These are phyloP conservation scores for Cylindroiulus punctatus DNA, from an alignment of 2,888 invertebrate species.

Conservation along the genomic window DNA sequence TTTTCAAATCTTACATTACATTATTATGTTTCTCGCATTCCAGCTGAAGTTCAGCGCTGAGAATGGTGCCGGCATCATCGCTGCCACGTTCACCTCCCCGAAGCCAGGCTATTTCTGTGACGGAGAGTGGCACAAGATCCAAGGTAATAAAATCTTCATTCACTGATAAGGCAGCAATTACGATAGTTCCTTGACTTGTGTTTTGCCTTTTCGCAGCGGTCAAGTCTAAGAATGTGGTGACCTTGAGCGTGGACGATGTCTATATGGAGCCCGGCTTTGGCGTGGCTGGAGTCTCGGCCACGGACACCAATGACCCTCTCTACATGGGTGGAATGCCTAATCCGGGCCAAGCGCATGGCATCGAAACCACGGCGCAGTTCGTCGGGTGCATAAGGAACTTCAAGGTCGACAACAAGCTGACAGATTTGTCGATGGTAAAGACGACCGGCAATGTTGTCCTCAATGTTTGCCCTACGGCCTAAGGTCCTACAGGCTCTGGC, in stretches of 20 bases:
- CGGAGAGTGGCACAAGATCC: conserved; percentile 91
- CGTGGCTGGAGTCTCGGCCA: conserved; percentile 72
- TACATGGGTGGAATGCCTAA: conserved; percentile 90
- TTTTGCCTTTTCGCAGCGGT: conserved; percentile 71
- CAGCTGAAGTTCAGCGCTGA: conserved; percentile 81
- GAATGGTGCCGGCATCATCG: conserved; percentile 82
- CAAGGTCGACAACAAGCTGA: conserved; percentile 62
- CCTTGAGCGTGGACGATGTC: conserved; percentile 84
- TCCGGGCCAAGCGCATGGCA: conserved; percentile 70
- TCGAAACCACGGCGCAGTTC: conserved; percentile 75
- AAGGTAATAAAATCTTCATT: conserved; percentile 64
- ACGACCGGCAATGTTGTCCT: background rate
- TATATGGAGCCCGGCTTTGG: conserved; percentile 77
- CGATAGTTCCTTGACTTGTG: conserved; percentile 46
- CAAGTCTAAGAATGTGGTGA: conserved; percentile 90
- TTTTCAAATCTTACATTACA: no score
- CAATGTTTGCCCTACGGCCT: conserved; percentile 19
- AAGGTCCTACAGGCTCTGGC: background rate
- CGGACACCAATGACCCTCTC: conserved; percentile 84
- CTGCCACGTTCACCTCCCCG: conserved; percentile 76
- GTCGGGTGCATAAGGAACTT: conserved; percentile 78
- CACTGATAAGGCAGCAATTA: no score
- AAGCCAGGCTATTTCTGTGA: conserved; percentile 83
- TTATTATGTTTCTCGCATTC: background rate
- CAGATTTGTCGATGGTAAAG: background rate